Evolutionary conservation across 2,113 vertebrate genomes (phyloP), one percentile per base, ranked within the genome.

Genomic region (Rallus limicola): DNA sequence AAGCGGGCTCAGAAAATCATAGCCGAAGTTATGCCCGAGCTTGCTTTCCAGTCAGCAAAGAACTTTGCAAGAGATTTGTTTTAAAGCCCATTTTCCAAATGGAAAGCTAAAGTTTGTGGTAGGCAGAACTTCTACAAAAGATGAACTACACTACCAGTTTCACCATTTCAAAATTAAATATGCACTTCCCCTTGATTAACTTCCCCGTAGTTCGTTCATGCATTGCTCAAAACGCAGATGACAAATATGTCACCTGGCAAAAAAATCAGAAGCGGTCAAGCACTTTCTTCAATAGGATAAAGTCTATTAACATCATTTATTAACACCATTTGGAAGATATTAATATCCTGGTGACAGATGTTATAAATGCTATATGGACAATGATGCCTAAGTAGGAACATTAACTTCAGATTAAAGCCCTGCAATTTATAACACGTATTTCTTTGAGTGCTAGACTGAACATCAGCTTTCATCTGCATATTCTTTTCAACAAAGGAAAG

Each of bases 401-500:
- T 87, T 78, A 90, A 90, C 82, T 96, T 86, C 90, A 94, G 44
- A 88, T 96, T 91, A 93, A 95, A 89, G 76, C 16, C 24, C 72
- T 78, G 34, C 33, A 52, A 86, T 88, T 90, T 78, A 72, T 81
- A 85, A 91, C 38, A 60, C 24, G 65, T 2, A 2, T 31, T 65
- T 83, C 38, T 68, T 83, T 81, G 56, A 75, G 71, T 25, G 72
- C 63, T 63, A 86, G 64, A 90, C n/a, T 85, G 34, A 88, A 83
- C 82, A 90, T 36, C 21, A 88, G 65, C 72, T 86, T 88, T 86
- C 76, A 82, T 74, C 33, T 60, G 42, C 0, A 0, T 48, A 48
- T 79, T 92, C 80, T 72, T 94, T 74, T 56, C 52, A 88, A 28
- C 11, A 36, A 77, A 16, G 52, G 77, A 65, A 92, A 78, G 26